Base-by-base conservation (phyloP, 2,113 vertebrate species). In the Raja brachyura region DNA sequence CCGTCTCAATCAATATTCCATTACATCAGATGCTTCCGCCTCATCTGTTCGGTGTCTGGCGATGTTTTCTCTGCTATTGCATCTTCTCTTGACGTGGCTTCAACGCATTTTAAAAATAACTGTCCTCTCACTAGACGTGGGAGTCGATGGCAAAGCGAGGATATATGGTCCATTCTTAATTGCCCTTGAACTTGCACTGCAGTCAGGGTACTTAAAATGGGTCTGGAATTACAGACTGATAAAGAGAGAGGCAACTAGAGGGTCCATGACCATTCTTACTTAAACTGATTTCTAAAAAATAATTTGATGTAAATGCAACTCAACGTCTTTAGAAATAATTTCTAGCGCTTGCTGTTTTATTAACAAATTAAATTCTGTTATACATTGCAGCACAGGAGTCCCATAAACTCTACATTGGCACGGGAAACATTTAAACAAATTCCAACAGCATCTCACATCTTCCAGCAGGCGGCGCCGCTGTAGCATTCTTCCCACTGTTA, bases 301-400 rank as follows among this genome's bases (percentile, higher is more conserved):
- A 63, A 59, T 83, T 83, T n/a, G 13, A 85, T 11, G 25, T 85
- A 85, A 61, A 85, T 59, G 81, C 81, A 61, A 59, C 22, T 85
- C 25, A 61, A 25, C 54, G 28, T 11, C 8, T 85, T 61, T 85
- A 4, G 81, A 85, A 85, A 85, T 61, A 85, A 85, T 63, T 88
- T 88, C 83, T 31, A 63, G 59, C 83, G n/a, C n/a, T 5, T 88
- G 83, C 78, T 61, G n/a, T 88, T 88, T 88, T 88, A 88, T 88
- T 88, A 88, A 88, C 83, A 88, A 88, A 88, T 63, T 88, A 63
- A 88, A 88, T 88, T 88, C 83, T 88, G 83, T 88, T 85, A 85
- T 59, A 85, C 81, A 61, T 85, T 61, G 81, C 81, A 85, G 81
- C 54, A 85, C 81, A 85, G 59, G 83, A 66, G 14, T 88, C 28